A percentile compares a stretch with the other conserved stretches of the same genome.
Evolutionary conservation across 23 tunicate species (phyloP).

Genomic region (Pegea sp.): DNA sequence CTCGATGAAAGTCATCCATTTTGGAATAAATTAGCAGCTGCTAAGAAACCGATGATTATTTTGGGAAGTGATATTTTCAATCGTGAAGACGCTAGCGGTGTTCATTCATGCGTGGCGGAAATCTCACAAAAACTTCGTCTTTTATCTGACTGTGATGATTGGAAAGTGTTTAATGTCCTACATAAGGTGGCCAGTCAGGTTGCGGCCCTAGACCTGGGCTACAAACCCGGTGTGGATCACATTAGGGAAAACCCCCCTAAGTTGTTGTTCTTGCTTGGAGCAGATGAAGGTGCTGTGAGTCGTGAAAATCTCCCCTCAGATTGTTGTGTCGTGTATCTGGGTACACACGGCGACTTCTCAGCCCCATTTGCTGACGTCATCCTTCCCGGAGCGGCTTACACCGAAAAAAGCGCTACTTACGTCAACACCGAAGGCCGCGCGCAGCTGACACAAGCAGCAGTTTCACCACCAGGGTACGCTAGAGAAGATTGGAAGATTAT

Average conservation of each 20-base stretch:
- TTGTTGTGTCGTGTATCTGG: conserved; percentile 68
- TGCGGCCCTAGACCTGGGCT: conserved; percentile 93
- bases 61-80: conserved; percentile 52
- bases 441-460: conserved; percentile 72
- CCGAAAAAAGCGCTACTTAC: conserved; percentile 88
- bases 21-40: conserved; percentile 28
- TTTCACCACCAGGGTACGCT: conserved; percentile 89
- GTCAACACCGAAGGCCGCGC: conserved; percentile 97
- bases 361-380: conserved; percentile 95
- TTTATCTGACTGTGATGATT: conserved; percentile 6
- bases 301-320: conserved; percentile 36
- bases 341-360: conserved; percentile 78
- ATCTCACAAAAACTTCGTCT: background rate
- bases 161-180: conserved; percentile 55
- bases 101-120: conserved; percentile 35
- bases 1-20: conserved; percentile 66
- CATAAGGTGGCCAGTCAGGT: conserved; percentile 75
- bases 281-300: conserved; percentile 60
- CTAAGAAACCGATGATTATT: conserved; percentile 68
- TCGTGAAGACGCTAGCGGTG: conserved; percentile 44
- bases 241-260: conserved; percentile 44
- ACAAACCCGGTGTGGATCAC: conserved; percentile 77
- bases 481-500: conserved; percentile 99
- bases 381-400: conserved; percentile 95
- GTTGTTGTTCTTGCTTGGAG: conserved; percentile 59